Conservation (phyloP, 1,140 invertebrate species). For the Oedothorax gibbosus region DNA sequence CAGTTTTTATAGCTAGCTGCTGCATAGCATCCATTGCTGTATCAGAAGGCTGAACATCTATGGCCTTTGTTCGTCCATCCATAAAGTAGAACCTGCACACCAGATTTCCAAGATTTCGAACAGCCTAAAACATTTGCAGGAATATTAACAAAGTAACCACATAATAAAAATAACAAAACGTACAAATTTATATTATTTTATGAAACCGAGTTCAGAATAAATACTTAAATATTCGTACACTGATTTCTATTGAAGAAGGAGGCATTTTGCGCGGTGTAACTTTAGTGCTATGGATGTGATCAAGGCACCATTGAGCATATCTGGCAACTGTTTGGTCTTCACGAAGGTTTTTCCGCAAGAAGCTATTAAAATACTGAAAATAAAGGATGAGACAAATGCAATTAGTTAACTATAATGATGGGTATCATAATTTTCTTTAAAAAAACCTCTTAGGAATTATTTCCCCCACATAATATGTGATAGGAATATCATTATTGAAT, state of each 20-base stretch:
- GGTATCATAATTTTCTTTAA: too few species aligned
- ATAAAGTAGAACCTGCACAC: slow-evolving; percentile 96
- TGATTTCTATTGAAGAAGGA: slow-evolving; percentile 92
- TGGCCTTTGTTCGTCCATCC: slow-evolving; percentile 93
- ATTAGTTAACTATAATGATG: neutral
- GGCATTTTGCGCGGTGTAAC: slow-evolving; percentile 80
- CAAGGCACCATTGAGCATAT: slow-evolving; percentile 93
- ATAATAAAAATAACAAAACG: neutral
- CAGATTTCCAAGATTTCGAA: slow-evolving; percentile 89
- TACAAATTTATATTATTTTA: neutral
- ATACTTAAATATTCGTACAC: slow-evolving; percentile 73
- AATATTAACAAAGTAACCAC: too few species aligned
- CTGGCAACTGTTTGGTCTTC: slow-evolving; percentile 76
- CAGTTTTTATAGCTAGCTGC: slow-evolving; percentile 89
- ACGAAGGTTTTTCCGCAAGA: slow-evolving; percentile 79
- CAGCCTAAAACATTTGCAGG: slow-evolving; percentile 74
- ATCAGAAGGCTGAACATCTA: slow-evolving; percentile 94
- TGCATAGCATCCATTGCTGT: slow-evolving; percentile 90
- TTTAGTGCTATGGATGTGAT: slow-evolving; percentile 90
- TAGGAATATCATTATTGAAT: too few species aligned
- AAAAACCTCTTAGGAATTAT: too few species aligned
- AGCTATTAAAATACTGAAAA: slow-evolving; percentile 80
- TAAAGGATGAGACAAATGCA: slow-evolving; percentile 62
- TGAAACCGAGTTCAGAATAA: neutral
- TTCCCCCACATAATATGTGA: too few species aligned